Base-by-base conservation (phyloP, 2,888 invertebrate genomes). In the Timema podura region DNA sequence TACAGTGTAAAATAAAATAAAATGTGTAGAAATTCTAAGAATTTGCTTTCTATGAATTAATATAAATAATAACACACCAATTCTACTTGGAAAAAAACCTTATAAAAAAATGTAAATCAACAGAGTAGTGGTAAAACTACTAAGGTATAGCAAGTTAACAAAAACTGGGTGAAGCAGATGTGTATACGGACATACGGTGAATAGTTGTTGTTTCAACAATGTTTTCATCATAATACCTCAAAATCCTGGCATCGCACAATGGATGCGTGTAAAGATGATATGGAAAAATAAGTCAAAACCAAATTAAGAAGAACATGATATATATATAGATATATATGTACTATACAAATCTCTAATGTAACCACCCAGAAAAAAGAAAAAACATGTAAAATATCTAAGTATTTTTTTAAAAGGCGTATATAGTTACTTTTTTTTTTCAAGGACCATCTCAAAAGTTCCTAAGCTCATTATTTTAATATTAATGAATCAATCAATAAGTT, bases 371-470 rank as follows among this genome's bases (percentile, higher is more conserved):
- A 30, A 30, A 30, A 30, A 30, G 1, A 30, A 30, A 30, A 30
- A 30, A 30, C 30, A 30, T 30, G 30, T 30, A 30, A 30, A 30
- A 30, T 30, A 30, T 30, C 30, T 30, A 30, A 30, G 1, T 30
- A 30, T 30, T 30, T 30, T 30, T 30, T 30, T 30, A 30, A 30
- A 30, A 30, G 30, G 30, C 30, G 30, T 30, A 30, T 2, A 30
- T 30, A 30, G 30, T 30, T 68, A 16, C 67, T 54, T 71, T 46
- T 66, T 67, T 67, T 66, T 72, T 71, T 80, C 90, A 90, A 91
- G 92, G 92, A 92, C 92, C 92, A 92, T 92, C 92, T 92, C 92
- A 92, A 92, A 92, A 92, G 91, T 90, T 91, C 91, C 91, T 89
- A 89, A 86, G 85, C 86, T 83, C 81, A 80, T 76, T 79, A 76